Evolutionary conservation across 2,113 vertebrate genomes (phyloP).

Genomic region (Oncorhynchus clarkii): DNA sequence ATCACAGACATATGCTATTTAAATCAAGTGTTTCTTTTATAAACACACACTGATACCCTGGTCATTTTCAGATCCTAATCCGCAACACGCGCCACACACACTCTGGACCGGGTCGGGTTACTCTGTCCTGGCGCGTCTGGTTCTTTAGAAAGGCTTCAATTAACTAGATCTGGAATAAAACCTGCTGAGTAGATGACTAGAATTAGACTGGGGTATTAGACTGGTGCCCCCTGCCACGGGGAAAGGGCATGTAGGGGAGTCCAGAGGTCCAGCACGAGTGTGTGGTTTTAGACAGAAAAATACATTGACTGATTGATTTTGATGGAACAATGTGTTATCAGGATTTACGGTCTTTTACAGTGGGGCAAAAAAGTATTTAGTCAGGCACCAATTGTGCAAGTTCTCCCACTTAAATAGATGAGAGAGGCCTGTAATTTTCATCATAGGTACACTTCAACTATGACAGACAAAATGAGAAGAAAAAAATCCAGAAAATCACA

Average conservation of each 20-base stretch:
- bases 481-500: too few relatives aligned
- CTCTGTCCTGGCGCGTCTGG: constrained; percentile 46
- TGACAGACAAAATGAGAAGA: too few relatives aligned
- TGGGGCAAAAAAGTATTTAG: too few relatives aligned
- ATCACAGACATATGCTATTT: constrained; percentile 49
- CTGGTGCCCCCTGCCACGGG: not conserved
- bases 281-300: not conserved
- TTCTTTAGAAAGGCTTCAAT: constrained; percentile 64
- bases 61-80: not conserved
- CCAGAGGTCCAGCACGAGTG: not conserved
- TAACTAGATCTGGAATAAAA: constrained; percentile 49
- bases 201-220: constrained; percentile 41
- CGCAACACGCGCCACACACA: constrained; percentile 29
- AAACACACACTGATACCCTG: constrained; percentile 15
- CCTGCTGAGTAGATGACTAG: constrained; percentile 24
- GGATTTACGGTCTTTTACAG: too few relatives aligned
- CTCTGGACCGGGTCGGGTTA: constrained; percentile 42
- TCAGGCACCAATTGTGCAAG: too few relatives aligned
- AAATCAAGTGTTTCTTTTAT: constrained; percentile 33
- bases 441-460: too few relatives aligned
- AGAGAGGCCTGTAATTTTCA: too few relatives aligned
- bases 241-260: not conserved
- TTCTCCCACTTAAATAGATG: too few relatives aligned
- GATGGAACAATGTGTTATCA: too few relatives aligned
- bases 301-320: too few relatives aligned